phyloP scores from a whole-genome alignment of 2,113 vertebrate genomes.

The Psittacara wagleri region DNA sequence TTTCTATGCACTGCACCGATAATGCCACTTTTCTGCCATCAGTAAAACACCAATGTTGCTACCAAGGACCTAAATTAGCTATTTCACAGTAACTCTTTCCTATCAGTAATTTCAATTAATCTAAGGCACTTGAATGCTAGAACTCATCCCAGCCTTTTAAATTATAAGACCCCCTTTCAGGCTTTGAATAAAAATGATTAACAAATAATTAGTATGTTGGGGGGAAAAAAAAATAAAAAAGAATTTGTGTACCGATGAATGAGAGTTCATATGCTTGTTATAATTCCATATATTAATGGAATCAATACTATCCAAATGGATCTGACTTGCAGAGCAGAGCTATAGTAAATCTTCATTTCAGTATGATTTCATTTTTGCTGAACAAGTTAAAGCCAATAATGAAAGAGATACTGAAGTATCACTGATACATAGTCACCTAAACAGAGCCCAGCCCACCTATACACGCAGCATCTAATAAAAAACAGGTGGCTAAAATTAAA shows the following conservation, averaged over 20 bases:
- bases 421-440: not conserved
- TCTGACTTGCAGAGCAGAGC: not conserved
- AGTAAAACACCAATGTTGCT: not conserved
- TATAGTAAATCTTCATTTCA: not conserved
- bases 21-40: not conserved
- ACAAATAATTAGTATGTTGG: not conserved
- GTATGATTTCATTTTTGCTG: not conserved
- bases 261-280: not conserved
- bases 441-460: not conserved
- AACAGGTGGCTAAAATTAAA: not conserved
- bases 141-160: not conserved
- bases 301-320: not conserved
- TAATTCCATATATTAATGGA: not conserved
- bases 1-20: not conserved
- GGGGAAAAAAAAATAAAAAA: not conserved
- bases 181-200: not conserved
- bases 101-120: not conserved
- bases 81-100: not conserved
- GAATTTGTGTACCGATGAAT: not conserved
- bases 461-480: not conserved
- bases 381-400: not conserved
- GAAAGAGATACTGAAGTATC: not conserved
- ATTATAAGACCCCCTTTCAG: not conserved
- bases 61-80: not conserved
- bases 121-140: not conserved